Conservation (phyloP, 1,140 invertebrate species). For the Ganaspis sp. region DNA sequence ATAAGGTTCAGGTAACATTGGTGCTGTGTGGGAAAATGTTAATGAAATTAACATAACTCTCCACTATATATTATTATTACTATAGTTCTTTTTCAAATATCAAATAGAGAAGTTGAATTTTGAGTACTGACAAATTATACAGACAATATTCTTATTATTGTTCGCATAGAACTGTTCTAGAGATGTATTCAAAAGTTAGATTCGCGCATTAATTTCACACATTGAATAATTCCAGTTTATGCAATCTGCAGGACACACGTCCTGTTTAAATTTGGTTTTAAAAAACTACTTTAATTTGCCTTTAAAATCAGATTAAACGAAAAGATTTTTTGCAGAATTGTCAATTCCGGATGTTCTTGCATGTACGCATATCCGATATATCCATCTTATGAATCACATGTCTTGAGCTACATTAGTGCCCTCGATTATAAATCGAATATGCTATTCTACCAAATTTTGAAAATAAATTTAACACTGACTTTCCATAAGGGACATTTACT, state of each 20-base stretch:
- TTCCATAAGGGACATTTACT: no score
- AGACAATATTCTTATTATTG: no score
- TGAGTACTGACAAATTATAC: no score
- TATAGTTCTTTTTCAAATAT: no score
- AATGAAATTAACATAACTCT: no score
- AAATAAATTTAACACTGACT: neutral
- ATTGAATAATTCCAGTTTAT: neutral
- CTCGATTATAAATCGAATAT: neutral
- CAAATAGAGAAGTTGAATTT: no score
- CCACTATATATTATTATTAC: no score
- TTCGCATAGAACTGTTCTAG: no score
- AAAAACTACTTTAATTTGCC: neutral
- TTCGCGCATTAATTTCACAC: no score
- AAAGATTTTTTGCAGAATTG: neutral
- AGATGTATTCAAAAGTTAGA: no score
- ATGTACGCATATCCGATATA: slow-evolving; percentile 5
- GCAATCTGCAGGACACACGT: neutral
- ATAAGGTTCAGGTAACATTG: no score
- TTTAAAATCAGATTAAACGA: neutral
- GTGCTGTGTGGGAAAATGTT: no score
- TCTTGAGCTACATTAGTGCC: neutral
- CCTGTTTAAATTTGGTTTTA: neutral
- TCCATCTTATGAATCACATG: neutral
- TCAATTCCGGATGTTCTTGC: slow-evolving; percentile 10
- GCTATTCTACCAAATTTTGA: neutral